Evolutionary conservation across 1,140 invertebrate genomes (phyloP).

Genomic region (Sarcophaga bullata): DNA sequence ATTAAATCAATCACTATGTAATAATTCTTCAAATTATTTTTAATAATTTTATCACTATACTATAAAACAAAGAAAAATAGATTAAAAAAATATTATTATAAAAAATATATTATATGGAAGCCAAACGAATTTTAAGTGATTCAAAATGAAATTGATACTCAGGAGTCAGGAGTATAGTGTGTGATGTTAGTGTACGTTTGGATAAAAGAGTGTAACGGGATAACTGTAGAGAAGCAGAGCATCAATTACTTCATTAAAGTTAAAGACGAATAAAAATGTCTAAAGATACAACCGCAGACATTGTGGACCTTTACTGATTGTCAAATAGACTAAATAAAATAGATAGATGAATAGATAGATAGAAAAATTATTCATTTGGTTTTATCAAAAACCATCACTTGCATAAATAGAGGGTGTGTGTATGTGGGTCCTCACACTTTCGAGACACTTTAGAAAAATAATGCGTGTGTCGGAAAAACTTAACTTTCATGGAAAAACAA

Average conservation of each 20-base stretch:
- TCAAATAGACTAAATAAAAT: conserved; percentile 5
- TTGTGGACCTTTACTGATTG: conserved; percentile 27
- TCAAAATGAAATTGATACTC: too few relatives aligned
- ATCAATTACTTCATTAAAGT: too few relatives aligned
- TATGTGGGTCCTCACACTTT: background rate
- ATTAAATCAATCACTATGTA: too few relatives aligned
- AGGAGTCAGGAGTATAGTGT: too few relatives aligned
- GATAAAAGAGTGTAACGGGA: background rate
- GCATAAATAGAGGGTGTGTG: background rate
- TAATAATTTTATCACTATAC: background rate
- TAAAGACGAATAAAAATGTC: too few relatives aligned
- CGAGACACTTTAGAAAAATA: too few relatives aligned
- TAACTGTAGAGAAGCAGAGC: background rate
- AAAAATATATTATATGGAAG: background rate
- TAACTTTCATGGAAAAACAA: background rate
- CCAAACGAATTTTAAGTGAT: conserved; percentile 23
- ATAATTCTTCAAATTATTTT: too few relatives aligned
- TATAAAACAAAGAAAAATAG: background rate
- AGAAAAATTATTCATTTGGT: background rate
- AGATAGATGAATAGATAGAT: background rate
- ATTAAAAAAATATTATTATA: too few relatives aligned
- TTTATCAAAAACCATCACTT: background rate
- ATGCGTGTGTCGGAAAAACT: background rate
- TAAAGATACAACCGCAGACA: conserved; percentile 20
- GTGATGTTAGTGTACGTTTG: background rate